Percentiles rank a stretch among this genome's conserved stretches.
Evolutionary conservation across 2,113 vertebrate species (phyloP).

Genomic region (Chionomys nivalis): DNA sequence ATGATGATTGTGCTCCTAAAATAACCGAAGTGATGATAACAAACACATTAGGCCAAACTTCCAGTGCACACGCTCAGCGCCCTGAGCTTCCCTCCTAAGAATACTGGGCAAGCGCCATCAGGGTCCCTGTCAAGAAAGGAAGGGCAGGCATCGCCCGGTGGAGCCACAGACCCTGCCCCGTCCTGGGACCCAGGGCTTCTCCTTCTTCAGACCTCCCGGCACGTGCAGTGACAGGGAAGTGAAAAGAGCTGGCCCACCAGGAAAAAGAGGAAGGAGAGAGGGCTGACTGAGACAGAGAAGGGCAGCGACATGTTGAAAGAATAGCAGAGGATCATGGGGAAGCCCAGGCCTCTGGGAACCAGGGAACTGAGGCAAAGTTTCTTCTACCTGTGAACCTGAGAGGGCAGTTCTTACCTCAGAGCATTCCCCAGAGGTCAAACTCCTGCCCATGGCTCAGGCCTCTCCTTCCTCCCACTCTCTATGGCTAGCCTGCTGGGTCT

Average conservation of each 20-base stretch:
- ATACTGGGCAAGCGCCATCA: neutral
- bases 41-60: neutral
- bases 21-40: neutral
- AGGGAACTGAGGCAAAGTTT: neutral
- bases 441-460: neutral
- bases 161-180: neutral
- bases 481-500: neutral
- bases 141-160: neutral
- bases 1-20: neutral
- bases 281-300: neutral
- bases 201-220: neutral
- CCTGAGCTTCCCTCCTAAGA: neutral
- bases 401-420: neutral
- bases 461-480: neutral
- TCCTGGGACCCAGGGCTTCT: neutral
- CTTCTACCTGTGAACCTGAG: neutral
- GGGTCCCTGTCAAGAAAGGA: neutral
- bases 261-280: neutral
- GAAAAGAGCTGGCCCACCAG: neutral
- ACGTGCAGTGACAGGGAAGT: neutral
- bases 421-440: conserved; percentile 11
- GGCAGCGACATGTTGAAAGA: neutral
- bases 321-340: neutral
- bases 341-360: neutral
- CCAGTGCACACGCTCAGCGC: neutral